Percentiles rank a stretch among this genome's conserved stretches.
These are phyloP conservation scores for Clarias macrocephalus DNA, from an alignment of 2,113 vertebrate genomes.

Conservation along the genomic window DNA sequence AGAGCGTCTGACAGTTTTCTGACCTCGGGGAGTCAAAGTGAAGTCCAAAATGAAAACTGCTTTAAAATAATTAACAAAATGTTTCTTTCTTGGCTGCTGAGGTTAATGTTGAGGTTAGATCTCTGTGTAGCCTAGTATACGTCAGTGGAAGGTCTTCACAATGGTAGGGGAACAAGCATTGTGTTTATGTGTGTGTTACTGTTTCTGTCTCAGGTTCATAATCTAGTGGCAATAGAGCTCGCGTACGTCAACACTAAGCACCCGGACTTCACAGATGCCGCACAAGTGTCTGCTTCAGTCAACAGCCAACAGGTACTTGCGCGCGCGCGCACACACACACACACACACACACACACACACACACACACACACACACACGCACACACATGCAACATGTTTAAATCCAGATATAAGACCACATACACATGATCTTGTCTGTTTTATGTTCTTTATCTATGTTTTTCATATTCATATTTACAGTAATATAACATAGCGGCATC, in stretches of 20 bases:
- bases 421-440: background rate
- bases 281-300: conserved; percentile 77
- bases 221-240: conserved; percentile 80
- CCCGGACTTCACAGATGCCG: conserved; percentile 80
- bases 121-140: background rate
- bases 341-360: background rate
- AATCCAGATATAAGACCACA: background rate
- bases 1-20: background rate
- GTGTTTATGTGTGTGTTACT: background rate
- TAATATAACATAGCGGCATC: background rate
- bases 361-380: background rate
- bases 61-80: background rate
- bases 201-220: conserved; percentile 70
- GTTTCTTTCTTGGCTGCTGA: background rate
- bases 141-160: background rate
- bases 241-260: conserved; percentile 84
- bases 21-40: background rate
- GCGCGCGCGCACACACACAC: background rate
- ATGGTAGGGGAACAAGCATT: background rate
- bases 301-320: conserved; percentile 76
- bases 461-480: background rate
- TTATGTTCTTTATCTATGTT: background rate
- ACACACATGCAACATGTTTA: background rate
- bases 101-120: background rate
- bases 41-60: too few relatives aligned